A percentile compares a stretch with the other conserved stretches of the same genome.
phyloP scores from a whole-genome alignment of 2,888 invertebrate species.

The Hirtodrosophila cameraria region DNA sequence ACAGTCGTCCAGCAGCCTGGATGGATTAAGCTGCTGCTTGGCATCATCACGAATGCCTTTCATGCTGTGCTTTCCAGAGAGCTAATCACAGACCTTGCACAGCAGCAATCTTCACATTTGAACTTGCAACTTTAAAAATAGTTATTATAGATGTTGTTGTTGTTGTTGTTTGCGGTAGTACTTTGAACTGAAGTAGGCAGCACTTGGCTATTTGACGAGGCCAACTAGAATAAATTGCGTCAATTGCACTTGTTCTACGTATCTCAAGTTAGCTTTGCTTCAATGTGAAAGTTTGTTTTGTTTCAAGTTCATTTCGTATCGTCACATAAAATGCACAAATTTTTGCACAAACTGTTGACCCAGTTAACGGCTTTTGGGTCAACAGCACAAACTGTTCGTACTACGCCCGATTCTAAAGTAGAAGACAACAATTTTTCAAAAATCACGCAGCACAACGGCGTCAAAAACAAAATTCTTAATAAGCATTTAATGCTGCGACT shows the following conservation, averaged over 20 bases:
- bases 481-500: slow-evolving; percentile 25
- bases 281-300: slow-evolving; percentile 34
- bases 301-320: slow-evolving; percentile 54
- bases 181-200: slow-evolving; percentile 17
- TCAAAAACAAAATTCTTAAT: slow-evolving; percentile 20
- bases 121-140: slow-evolving; percentile 5
- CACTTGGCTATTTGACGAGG: slow-evolving; percentile 19
- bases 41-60: slow-evolving; percentile 79
- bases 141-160: neutral
- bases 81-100: slow-evolving; percentile 16
- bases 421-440: no score
- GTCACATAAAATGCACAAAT: slow-evolving; percentile 16
- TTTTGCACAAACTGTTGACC: slow-evolving; percentile 39
- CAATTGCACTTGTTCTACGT: slow-evolving; percentile 40
- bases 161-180: slow-evolving; percentile 11
- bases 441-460: neutral
- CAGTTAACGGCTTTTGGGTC: slow-evolving; percentile 57
- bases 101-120: slow-evolving; percentile 25
- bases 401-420: slow-evolving; percentile 5
- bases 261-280: slow-evolving; percentile 1
- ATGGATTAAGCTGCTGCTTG: slow-evolving; percentile 76
- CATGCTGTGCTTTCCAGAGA: slow-evolving; percentile 58
- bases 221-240: slow-evolving; percentile 22
- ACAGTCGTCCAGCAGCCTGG: slow-evolving; percentile 62
- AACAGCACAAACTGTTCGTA: slow-evolving; percentile 27